Base-by-base conservation (phyloP, 2,888 invertebrate genomes). In the Drosophila colorata region DNA sequence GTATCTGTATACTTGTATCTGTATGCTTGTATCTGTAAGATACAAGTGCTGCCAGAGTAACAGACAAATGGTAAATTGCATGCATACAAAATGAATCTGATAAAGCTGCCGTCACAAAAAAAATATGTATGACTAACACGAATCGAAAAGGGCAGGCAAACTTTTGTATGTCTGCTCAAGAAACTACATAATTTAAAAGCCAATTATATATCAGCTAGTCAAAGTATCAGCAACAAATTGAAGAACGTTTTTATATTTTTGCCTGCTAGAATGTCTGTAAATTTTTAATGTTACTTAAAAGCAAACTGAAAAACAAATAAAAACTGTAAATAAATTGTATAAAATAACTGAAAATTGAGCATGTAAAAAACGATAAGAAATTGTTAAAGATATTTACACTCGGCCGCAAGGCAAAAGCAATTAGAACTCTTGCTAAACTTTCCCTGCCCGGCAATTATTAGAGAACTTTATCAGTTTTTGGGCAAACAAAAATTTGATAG, bases 61-160 rank as follows among this genome's bases (percentile, higher is more conserved):
- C 31, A 56, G 47, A 25, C 55, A 51, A 37, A 13, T 48, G 25
- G 23, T 44, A 49, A 40, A 55, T 18, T 37, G 18, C 23, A 28
- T 48, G 33, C 73, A 61, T 61, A 25, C 43, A 63, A 40, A 53
- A 44, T 40, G 33, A 69, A 69, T 63, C 57, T 41, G 65, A 57
- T 51, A 33, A 58, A 64, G 53, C 47, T 75, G 71, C 64, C 66
- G 53, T 47, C 46, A 33, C 2, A 52, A 59, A 43, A 40, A 8
- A 18, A 23, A 9, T 9, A 28, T 9, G 9, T 9, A 20, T 11
- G 25, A 31, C 51, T 28, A 25, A 33, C 7, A 28, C 35, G 46
- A 38, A 5, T 4, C 44, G 31, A n/a, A 18, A 23, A 14, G 9
- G 16, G 11, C 8, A 28, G 33, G 33, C 14, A 33, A 41, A 46